Evolutionary conservation across 2,888 invertebrate genomes (phyloP).

Genomic region (Pollenia amentaria): DNA sequence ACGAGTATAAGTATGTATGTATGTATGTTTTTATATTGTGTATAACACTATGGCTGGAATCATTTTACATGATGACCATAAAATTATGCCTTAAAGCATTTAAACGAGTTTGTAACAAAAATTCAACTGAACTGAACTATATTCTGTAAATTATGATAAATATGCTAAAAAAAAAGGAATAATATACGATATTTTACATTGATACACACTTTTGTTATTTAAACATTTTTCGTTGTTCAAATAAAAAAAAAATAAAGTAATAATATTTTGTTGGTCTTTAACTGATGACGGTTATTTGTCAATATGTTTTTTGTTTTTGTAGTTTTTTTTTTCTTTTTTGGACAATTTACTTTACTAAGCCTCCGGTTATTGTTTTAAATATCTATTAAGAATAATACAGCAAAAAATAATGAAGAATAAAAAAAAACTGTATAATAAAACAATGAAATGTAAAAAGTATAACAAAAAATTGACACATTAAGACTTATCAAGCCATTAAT

Average conservation of each 20-base stretch:
- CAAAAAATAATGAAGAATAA: constrained; percentile 29
- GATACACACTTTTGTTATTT: constrained; percentile 29
- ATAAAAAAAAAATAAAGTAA: neutral
- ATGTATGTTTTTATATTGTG: neutral
- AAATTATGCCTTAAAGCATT: constrained; percentile 34
- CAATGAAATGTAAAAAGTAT: constrained; percentile 19
- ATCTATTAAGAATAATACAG: constrained; percentile 46
- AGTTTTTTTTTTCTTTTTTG: constrained; percentile 7
- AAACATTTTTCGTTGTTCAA: constrained; percentile 12
- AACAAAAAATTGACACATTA: constrained; percentile 67
- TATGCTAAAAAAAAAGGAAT: constrained; percentile 46
- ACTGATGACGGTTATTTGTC: constrained; percentile 67
- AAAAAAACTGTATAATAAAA: constrained; percentile 39
- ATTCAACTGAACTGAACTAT: constrained; percentile 14
- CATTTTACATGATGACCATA: constrained; percentile 36
- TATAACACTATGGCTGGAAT: constrained; percentile 33
- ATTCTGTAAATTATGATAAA: constrained; percentile 54
- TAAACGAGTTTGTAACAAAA: constrained; percentile 53
- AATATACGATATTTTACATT: constrained; percentile 9
- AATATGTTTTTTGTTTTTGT: constrained; percentile 41
- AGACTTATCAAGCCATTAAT: constrained; percentile 71
- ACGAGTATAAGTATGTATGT: neutral
- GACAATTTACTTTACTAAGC: constrained; percentile 48
- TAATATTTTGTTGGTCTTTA: constrained; percentile 38
- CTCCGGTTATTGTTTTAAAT: constrained; percentile 66